Conservation (phyloP, 2,888 invertebrate genomes). For the Diabrotica balteata region DNA sequence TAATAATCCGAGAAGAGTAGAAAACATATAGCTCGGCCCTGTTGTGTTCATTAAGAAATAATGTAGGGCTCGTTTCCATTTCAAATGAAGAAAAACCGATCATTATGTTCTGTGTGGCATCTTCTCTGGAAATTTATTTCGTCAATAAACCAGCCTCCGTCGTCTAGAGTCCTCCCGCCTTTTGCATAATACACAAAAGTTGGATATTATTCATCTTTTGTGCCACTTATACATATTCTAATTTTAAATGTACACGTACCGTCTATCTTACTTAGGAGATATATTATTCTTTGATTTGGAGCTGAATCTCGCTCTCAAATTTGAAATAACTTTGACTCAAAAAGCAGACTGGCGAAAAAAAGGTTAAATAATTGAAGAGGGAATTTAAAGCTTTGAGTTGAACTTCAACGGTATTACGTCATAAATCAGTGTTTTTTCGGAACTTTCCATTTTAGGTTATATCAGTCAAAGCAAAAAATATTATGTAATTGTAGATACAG, state of each 20-base stretch:
- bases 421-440: no score
- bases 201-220: slow-evolving; percentile 11
- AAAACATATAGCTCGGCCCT: no score
- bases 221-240: slow-evolving; percentile 3
- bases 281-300: slow-evolving; percentile 7
- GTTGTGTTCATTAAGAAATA: background rate
- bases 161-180: background rate
- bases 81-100: background rate
- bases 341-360: no score
- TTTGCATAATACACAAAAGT: slow-evolving; percentile 2
- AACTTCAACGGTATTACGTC: no score
- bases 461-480: no score
- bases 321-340: no score
- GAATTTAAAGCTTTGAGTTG: no score
- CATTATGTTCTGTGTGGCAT: slow-evolving; percentile 1
- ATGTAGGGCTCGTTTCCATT: background rate
- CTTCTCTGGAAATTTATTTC: slow-evolving; percentile 4
- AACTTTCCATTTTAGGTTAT: no score
- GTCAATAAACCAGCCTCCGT: slow-evolving; percentile 4
- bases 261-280: background rate
- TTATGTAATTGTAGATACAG: no score
- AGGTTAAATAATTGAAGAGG: no score
- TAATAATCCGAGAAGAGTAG: no score
- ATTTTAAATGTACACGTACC: slow-evolving; percentile 5
- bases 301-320: background rate